phyloP scores from a whole-genome alignment of 2,888 invertebrate species.

The Lissocephala sabroskyi region DNA sequence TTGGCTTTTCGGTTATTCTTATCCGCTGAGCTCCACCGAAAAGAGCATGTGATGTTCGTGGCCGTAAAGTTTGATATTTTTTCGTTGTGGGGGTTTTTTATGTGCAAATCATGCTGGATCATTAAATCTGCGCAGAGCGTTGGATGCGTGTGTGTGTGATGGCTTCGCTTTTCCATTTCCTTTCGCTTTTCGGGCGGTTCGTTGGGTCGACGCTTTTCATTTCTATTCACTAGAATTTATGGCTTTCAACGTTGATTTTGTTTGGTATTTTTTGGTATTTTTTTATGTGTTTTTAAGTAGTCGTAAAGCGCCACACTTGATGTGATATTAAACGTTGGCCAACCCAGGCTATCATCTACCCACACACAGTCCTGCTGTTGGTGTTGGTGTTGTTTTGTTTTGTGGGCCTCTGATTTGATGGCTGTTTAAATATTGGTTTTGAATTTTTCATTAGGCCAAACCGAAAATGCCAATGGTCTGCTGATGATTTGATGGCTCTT shows the following conservation, averaged over 20 bases:
- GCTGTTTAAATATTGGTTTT: constrained; percentile 60
- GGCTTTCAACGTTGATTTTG: constrained; percentile 60
- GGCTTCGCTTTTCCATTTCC: constrained; percentile 41
- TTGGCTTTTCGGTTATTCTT: too few species aligned
- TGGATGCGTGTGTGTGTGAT: constrained; percentile 29
- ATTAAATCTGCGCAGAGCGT: constrained; percentile 59
- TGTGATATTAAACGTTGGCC: constrained; percentile 68
- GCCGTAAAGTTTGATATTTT: too few species aligned
- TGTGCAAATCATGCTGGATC: constrained; percentile 65
- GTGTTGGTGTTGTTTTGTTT: constrained; percentile 45
- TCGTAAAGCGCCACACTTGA: constrained; percentile 70
- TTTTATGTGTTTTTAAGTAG: constrained; percentile 70
- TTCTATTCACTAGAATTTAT: constrained; percentile 48
- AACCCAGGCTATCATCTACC: constrained; percentile 11
- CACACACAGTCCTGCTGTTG: constrained; percentile 11
- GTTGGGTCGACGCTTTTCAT: constrained; percentile 26
- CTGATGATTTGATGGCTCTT: constrained; percentile 30
- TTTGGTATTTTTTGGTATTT: constrained; percentile 31
- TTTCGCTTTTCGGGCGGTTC: constrained; percentile 39
- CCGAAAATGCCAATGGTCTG: too few species aligned
- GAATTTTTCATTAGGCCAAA: constrained; percentile 45
- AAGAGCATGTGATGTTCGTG: too few species aligned
- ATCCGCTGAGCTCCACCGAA: too few species aligned
- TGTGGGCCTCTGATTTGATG: constrained; percentile 43
- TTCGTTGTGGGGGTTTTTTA: too few species aligned